Evolutionary conservation across 1,140 invertebrate species (phyloP), one percentile per base, ranked within the genome.

Genomic region (Magallana ariakensis): DNA sequence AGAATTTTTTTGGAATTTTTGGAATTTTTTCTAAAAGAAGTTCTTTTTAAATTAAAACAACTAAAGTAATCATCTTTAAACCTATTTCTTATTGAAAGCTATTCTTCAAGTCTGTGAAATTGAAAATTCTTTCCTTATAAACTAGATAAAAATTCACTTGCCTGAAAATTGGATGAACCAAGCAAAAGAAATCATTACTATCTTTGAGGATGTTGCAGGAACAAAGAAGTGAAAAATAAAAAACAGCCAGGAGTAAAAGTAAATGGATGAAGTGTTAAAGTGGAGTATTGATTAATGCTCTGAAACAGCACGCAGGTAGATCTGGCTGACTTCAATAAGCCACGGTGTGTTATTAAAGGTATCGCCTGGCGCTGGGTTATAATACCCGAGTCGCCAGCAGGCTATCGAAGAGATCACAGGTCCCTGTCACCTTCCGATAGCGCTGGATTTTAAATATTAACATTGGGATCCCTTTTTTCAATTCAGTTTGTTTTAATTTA

Each of bases 231-330:
- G 66, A 70, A 70, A 46, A 70, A 70, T 11, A 70, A 26, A 70
- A 19, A 70, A 46, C 33, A 46, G 1, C 33, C 33, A 46, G 1
- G 33, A 46, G 66, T 26, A 13, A 19, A 70, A 26, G 66, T 70
- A 70, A 70, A 70, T 60, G 19, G 66, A 26, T 22, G 66, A 70
- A 10, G 66, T 33, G 66, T 70, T 70, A 26, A 70, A 70, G n/a
- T 3, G 13, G 22, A 7, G 13, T 70, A 70, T 70, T 70, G 66
- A 70, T 70, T 22, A 70, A 70, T 22, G 33, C 22, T 11, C n/a
- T 26, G 0, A 11, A 26, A 26, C 6, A 9, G 11, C 66, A 46
- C 33, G 33, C 33, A 33, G 66, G n/a, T 19, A 22, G 8, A 70
- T 22, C n/a, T 46, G 19, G 33, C 33, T 46, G 33, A 46, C 33